Evolutionary conservation across 2,797 vertebrate species (phyloP).

Genomic region (Acanthurus tractus): DNA sequence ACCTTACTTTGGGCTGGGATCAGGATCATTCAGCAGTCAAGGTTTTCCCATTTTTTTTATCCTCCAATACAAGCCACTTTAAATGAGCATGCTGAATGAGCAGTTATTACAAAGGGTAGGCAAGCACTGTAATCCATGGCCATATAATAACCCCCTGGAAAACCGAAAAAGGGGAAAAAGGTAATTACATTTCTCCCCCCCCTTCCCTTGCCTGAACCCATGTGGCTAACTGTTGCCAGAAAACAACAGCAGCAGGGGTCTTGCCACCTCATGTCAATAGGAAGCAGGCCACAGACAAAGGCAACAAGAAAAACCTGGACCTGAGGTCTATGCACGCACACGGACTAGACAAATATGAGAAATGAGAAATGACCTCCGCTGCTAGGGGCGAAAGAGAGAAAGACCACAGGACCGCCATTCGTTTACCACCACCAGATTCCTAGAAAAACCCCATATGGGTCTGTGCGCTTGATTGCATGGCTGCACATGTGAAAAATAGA

Average conservation of each 20-base stretch:
- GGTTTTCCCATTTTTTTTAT: slow-evolving; percentile 66
- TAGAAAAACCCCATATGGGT: slow-evolving; percentile 77
- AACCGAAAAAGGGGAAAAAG: slow-evolving; percentile 61
- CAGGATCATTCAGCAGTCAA: slow-evolving; percentile 53
- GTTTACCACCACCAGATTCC: slow-evolving; percentile 77
- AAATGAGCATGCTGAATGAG: slow-evolving; percentile 74
- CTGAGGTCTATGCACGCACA: slow-evolving; percentile 49
- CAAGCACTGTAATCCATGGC: slow-evolving; percentile 65
- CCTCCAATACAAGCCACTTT: slow-evolving; percentile 59
- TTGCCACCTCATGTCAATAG: slow-evolving; percentile 73
- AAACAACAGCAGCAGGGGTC: slow-evolving; percentile 74
- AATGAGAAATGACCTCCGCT: slow-evolving; percentile 73
- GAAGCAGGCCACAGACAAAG: slow-evolving; percentile 78
- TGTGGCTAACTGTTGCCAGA: slow-evolving; percentile 70
- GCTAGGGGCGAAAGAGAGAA: slow-evolving; percentile 65
- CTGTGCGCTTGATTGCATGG: slow-evolving; percentile 81
- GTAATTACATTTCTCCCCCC: slow-evolving; percentile 61
- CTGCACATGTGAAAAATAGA: slow-evolving; percentile 86
- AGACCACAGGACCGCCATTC: slow-evolving; percentile 74
- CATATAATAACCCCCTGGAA: slow-evolving; percentile 75
- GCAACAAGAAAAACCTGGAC: slow-evolving; percentile 67
- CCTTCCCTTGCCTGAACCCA: slow-evolving; percentile 49
- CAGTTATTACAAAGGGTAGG: slow-evolving; percentile 66
- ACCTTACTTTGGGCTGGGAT: slow-evolving; percentile 46
- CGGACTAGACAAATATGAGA: slow-evolving; percentile 73